A percentile compares a stretch with the other conserved stretches of the same genome.
Conservation (phyloP, 2,797 vertebrate genomes). For the Amblyopsis hoosieri region DNA sequence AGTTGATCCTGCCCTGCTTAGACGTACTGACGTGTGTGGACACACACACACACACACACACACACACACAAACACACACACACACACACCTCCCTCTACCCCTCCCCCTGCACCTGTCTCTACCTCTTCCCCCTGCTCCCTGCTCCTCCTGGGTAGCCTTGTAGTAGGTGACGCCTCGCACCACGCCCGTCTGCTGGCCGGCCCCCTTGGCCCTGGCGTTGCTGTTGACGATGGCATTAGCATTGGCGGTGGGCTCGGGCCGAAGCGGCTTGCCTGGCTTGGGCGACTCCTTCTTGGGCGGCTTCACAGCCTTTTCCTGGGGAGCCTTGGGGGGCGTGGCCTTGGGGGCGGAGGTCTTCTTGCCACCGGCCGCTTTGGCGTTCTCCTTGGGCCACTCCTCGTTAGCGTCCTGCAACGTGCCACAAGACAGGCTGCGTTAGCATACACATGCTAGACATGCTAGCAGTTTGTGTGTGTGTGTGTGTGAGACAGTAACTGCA, state of each 20-base stretch:
- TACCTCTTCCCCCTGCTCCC: constrained; percentile 73
- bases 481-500: background rate
- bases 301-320: constrained; percentile 88
- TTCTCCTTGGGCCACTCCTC: constrained; percentile 78
- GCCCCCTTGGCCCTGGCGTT: constrained; percentile 75
- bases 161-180: constrained; percentile 95
- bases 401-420: constrained; percentile 79
- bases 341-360: constrained; percentile 79
- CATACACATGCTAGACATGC: background rate
- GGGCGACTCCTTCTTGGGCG: constrained; percentile 83
- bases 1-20: background rate
- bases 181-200: constrained; percentile 84
- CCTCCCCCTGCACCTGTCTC: background rate
- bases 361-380: constrained; percentile 74
- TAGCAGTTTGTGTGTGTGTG: background rate
- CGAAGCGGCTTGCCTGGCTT: constrained; percentile 60
- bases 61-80: background rate
- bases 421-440: constrained; percentile 8
- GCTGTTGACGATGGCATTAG: constrained; percentile 65
- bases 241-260: constrained; percentile 74
- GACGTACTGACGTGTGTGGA: too few relatives aligned
- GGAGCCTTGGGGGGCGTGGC: constrained; percentile 49
- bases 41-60: background rate
- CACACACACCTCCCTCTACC: background rate
- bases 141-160: constrained; percentile 81